phyloP scores from a whole-genome alignment of 2,797 vertebrate genomes.

The Carapus acus region DNA sequence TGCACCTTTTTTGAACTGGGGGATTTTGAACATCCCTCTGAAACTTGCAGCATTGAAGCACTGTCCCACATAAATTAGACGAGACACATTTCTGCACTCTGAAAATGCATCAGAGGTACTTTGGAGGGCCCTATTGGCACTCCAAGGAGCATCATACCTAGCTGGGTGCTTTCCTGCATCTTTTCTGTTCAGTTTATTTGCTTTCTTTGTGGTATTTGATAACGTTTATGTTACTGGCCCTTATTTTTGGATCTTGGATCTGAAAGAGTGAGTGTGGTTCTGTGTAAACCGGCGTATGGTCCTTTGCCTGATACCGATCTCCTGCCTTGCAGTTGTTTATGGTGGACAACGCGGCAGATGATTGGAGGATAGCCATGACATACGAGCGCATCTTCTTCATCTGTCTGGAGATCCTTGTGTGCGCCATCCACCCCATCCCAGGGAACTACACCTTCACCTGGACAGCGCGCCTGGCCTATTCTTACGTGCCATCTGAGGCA shows the following conservation, averaged over 20 bases:
- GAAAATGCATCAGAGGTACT: not conserved
- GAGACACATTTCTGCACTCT: not conserved
- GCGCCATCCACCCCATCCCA: conserved; percentile 99
- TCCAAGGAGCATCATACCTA: no score
- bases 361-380: conserved; percentile 99
- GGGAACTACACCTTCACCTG: conserved; percentile 99
- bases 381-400: conserved; percentile 99
- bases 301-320: not conserved
- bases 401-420: conserved; percentile 99
- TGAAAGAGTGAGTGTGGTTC: not conserved
- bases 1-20: not conserved
- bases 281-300: no score
- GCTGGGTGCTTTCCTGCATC: not conserved
- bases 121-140: not conserved
- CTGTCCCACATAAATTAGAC: not conserved
- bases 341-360: conserved; percentile 99
- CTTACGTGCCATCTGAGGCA: conserved; percentile 90
- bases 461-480: conserved; percentile 96
- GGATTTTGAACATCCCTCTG: not conserved
- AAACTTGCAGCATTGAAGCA: not conserved
- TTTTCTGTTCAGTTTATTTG: not conserved
- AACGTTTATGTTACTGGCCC: not conserved
- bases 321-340: conserved; percentile 86
- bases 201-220: not conserved
- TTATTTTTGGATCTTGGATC: not conserved